These are phyloP conservation scores for Bombyx mandarina DNA, from an alignment of 1,140 invertebrate species.

Conservation along the genomic window DNA sequence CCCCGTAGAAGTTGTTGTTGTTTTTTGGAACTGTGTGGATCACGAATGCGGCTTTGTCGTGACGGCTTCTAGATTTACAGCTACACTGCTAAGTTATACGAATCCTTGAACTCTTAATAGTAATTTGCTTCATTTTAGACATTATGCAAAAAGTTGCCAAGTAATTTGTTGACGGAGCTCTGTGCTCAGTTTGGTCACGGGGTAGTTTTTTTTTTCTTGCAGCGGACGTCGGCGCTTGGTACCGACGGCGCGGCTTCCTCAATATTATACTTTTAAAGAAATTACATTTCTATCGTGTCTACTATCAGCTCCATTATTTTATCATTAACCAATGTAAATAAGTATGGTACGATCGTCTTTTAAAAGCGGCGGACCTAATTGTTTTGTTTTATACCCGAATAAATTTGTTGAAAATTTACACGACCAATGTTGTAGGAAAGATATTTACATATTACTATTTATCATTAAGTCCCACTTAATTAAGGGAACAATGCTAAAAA, in stretches of 20 bases:
- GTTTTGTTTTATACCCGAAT: conserved; percentile 5
- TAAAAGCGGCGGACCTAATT: conserved; percentile 32
- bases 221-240: conserved; percentile 42
- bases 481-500: no score
- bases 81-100: no score
- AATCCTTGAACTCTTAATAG: conserved; percentile 18
- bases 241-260: conserved; percentile 38
- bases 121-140: conserved; percentile 7
- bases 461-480: no score
- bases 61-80: no score
- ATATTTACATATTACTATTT: no score
- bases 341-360: conserved; percentile 29
- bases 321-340: conserved; percentile 63
- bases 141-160: conserved; percentile 32
- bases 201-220: conserved; percentile 59
- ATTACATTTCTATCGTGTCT: conserved; percentile 67
- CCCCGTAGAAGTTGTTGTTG: no score
- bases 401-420: no score
- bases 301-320: conserved; percentile 63
- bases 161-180: conserved; percentile 33
- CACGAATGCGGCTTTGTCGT: no score
- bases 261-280: conserved; percentile 61
- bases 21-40: no score
- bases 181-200: conserved; percentile 41
- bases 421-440: no score